Evolutionary conservation across 2,888 invertebrate species (phyloP).

Genomic region (Campoplex capitator): DNA sequence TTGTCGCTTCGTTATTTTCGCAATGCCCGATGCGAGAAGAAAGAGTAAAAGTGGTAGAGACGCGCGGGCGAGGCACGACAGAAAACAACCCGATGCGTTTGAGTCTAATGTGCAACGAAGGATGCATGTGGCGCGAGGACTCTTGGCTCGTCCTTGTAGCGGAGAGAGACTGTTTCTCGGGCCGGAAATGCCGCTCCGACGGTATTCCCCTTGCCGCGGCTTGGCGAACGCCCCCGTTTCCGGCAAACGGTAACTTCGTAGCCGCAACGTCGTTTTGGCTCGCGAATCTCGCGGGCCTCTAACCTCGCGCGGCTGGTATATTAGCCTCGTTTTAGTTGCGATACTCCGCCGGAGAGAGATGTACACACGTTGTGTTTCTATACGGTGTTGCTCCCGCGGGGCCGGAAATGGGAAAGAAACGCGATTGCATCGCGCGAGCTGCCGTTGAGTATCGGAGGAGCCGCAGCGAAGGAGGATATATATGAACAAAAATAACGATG

Average conservation of each 20-base stretch:
- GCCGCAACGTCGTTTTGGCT: constrained; percentile 29
- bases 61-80: constrained; percentile 63
- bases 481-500: too few relatives aligned
- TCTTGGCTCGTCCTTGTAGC: constrained; percentile 80
- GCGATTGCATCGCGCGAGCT: constrained; percentile 22
- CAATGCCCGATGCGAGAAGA: neutral
- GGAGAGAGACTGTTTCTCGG: constrained; percentile 67
- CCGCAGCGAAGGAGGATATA: neutral
- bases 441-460: constrained; percentile 1
- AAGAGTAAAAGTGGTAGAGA: too few relatives aligned
- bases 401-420: constrained; percentile 42
- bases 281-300: neutral
- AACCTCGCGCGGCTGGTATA: constrained; percentile 33
- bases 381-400: constrained; percentile 26
- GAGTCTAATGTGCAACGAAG: constrained; percentile 80
- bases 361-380: constrained; percentile 8
- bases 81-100: constrained; percentile 60
- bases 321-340: constrained; percentile 50
- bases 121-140: constrained; percentile 84
- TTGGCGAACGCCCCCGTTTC: constrained; percentile 70
- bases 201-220: constrained; percentile 37
- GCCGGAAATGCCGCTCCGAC: constrained; percentile 77
- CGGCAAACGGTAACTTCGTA: constrained; percentile 51
- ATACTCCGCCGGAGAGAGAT: constrained; percentile 24
- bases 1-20: neutral